Evolutionary conservation across 2,888 invertebrate genomes (phyloP).

Genomic region (Eristalis tenax): DNA sequence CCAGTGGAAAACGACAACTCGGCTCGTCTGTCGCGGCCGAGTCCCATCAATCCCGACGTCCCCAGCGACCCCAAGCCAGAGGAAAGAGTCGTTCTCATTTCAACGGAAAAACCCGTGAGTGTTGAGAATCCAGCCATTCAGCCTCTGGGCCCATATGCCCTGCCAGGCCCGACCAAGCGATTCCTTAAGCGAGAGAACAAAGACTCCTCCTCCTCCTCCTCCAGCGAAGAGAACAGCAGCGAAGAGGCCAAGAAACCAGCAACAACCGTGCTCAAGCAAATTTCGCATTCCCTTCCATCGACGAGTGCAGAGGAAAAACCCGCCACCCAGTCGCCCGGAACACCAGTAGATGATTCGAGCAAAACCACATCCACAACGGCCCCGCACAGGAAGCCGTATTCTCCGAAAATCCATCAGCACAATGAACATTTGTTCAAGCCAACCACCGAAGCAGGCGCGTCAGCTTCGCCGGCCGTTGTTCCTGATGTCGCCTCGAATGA

Average conservation of each 20-base stretch:
- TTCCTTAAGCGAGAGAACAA: not conserved
- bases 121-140: not conserved
- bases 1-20: slow-evolving; percentile 69
- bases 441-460: slow-evolving; percentile 17
- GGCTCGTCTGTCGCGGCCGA: slow-evolving; percentile 72
- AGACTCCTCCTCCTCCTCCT: not conserved
- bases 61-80: slow-evolving; percentile 76
- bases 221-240: slow-evolving; percentile 30
- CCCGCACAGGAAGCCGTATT: slow-evolving; percentile 27
- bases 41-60: slow-evolving; percentile 77
- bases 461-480: slow-evolving; percentile 8
- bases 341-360: slow-evolving; percentile 1
- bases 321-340: slow-evolving; percentile 7
- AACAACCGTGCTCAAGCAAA: not conserved
- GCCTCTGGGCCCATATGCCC: slow-evolving; percentile 37
- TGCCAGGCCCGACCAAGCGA: not conserved
- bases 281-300: not conserved
- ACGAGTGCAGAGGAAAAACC: not conserved
- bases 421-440: slow-evolving; percentile 51
- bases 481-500: not conserved
- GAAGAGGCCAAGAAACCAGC: slow-evolving; percentile 31
- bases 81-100: slow-evolving; percentile 73
- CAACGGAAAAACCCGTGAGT: slow-evolving; percentile 44
- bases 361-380: slow-evolving; percentile 18
- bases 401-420: slow-evolving; percentile 37